Base-by-base conservation (phyloP, 2,888 invertebrate genomes). In the Maniola hyperantus region DNA sequence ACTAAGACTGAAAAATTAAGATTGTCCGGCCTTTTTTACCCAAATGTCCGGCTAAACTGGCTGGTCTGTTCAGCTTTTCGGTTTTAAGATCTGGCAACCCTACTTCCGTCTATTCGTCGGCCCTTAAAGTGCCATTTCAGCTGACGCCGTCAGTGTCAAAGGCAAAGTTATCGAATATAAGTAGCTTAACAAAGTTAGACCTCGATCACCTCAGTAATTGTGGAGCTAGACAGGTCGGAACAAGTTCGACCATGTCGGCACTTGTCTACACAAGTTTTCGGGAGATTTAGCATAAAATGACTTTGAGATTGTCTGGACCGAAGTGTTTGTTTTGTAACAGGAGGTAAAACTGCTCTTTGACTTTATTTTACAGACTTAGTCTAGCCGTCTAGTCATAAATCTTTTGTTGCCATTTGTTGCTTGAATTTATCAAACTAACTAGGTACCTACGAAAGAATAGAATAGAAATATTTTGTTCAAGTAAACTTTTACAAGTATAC, bases 201-300 rank as follows among this genome's bases (percentile, higher is more conserved):
- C 57, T 60, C 67, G 66, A 67, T 68, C 69, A 66, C 68, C 61
- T 68, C 60, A 42, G 68, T 73, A 67, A 72, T 73, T 71, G 73
- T 73, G 68, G 71, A 72, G 61, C 72, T 69, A 66, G 70, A 69
- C 71, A 67, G 64, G 67, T 64, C 42, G 64, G 65, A 62, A 64
- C 50, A 62, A 72, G 68, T 68, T 68, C 44, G 60, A n/a, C 64
- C 51, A 39, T 36, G 57, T 42, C 62, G 26, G 53, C 46, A 50
- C 60, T 60, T 64, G 67, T 57, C 64, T 6, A 60, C 33, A 34
- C 55, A 66, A 69, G 66, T 68, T 69, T 66, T 66, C 64, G 50
- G 64, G 64, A 61, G 64, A 64, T 66, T 64, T 64, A 58, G 53
- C 66, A 42, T 53, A 53, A 63, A 68, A 33, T 66, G 63, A 62